phyloP scores from a whole-genome alignment of 1,140 invertebrate species.

The Bombus sibiricus region DNA sequence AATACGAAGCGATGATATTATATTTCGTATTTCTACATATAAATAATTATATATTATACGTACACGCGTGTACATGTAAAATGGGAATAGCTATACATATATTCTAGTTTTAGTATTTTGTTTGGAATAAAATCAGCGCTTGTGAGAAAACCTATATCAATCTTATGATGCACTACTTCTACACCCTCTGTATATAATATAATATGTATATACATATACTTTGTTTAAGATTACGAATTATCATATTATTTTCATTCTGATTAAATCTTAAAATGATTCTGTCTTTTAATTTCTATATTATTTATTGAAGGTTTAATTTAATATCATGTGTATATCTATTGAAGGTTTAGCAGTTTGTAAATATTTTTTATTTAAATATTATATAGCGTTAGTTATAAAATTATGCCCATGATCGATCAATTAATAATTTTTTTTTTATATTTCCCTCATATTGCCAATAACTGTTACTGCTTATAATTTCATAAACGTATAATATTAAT shows the following conservation, averaged over 20 bases:
- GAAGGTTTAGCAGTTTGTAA: not conserved
- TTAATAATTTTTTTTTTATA: too few relatives aligned
- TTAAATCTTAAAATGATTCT: not conserved
- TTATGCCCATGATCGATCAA: too few relatives aligned
- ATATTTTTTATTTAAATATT: not conserved
- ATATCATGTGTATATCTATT: not conserved
- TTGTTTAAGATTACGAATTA: not conserved
- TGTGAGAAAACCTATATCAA: slow-evolving; percentile 7
- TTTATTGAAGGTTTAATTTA: not conserved
- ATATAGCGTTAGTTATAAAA: not conserved
- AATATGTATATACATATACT: not conserved
- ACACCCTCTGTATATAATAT: not conserved
- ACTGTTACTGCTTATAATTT: not conserved
- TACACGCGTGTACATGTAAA: slow-evolving; percentile 50
- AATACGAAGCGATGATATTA: slow-evolving; percentile 73
- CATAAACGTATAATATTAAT: not conserved
- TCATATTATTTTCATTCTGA: not conserved
- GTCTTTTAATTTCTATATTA: not conserved
- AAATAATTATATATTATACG: slow-evolving; percentile 22
- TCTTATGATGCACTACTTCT: not conserved
- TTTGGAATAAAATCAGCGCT: slow-evolving; percentile 68
- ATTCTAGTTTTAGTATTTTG: slow-evolving; percentile 69
- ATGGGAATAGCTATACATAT: slow-evolving; percentile 53
- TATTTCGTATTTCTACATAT: slow-evolving; percentile 65
- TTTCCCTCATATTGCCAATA: not conserved